Base-by-base conservation (phyloP, 1,140 invertebrate species). In the Drosophila watanabei region DNA sequence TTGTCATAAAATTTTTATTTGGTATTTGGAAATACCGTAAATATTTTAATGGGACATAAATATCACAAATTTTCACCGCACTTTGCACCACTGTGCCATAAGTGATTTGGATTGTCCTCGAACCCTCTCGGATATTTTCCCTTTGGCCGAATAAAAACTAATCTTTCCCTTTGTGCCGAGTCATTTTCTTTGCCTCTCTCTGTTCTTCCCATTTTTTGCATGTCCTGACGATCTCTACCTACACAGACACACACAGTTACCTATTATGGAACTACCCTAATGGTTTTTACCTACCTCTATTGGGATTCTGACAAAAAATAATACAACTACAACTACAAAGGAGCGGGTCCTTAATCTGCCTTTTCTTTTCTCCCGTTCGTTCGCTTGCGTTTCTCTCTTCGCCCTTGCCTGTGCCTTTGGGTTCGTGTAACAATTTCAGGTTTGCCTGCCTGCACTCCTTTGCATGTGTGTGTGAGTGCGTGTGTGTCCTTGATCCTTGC, bases 271-370 rank as follows among this genome's bases (percentile, higher is more conserved):
- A 75, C 75, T 62, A 79, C 75, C 75, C 75, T 62, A 51, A 79
- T 78, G 65, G 46, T 8, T 70, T 69, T 43, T 82, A 68, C 80
- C 75, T 82, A 78, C 37, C 64, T 45, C 49, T 37, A 45, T 20
- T 5, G 8, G 68, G 41, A 68, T 20, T 68, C 48, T 37, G 43
- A 62, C 58, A 69, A 18, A 18, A 68, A 54, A 28, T n/a, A 16
- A 14, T 24, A 24, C 6, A 60, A 72, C 20, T 51, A 69, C 54
- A 57, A 57, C 51, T 90, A 88, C 80, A 90, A 90, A 88, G 75
- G 86, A 90, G 90, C 86, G 80, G 86, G 79, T 90, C 86, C 85
- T 89, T 89, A 89, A 89, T 89, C 85, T 81, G 72, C 64, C 59
- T 63, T 85, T 84, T 83, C 84, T 80, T 71, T 80, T 66, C 48